Base-by-base conservation (phyloP, 2,888 invertebrate genomes). In the Toxonevra muliebris region DNA sequence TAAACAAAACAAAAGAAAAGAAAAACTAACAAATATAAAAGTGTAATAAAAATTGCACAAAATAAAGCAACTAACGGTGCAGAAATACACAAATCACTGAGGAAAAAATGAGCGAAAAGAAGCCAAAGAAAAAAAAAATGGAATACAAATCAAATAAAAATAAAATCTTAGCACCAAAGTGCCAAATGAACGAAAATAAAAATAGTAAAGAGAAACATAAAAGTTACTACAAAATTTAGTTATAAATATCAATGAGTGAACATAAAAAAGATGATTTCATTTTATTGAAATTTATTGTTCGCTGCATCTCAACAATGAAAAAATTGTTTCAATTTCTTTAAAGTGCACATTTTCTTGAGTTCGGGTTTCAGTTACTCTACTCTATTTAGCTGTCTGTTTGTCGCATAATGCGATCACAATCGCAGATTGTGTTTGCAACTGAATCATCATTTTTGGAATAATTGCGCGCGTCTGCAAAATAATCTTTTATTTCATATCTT, bases 21-120 rank as follows among this genome's bases (percentile, higher is more conserved):
- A 66, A 45, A 60, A 8, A 41, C 20, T 57, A 57, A 64, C 30
- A 64, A 57, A 63, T 19, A 7, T 53, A 66, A 58, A 63, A 63
- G 50, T 61, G 17, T 52, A 69, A 66, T 64, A 66, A 55, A 61
- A 65, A 66, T 60, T 58, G 67, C 48, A 57, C 58, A 54, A 50
- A 68, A 20, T 20, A 20, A 8, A 60, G 17, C 60, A 61, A 60
- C 19, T 61, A 72, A 65, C 71, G 70, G 66, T 69, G 71, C 69
- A 71, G 71, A 74, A 74, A 71, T 64, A 68, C 60, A 69, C 68
- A 68, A 67, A 69, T 69, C 65, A 63, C 55, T 57, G 69, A 61
- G 2, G 17, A 4, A 53, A 17, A 53, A 2, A 15, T 11, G 20
- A 11, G 20, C 53, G 13, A 53, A 53, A 53, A 53, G 2, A 58